Evolutionary conservation across 2,888 invertebrate genomes (phyloP), one percentile per base, ranked within the genome.

Genomic region (Drosophila helvetica): DNA sequence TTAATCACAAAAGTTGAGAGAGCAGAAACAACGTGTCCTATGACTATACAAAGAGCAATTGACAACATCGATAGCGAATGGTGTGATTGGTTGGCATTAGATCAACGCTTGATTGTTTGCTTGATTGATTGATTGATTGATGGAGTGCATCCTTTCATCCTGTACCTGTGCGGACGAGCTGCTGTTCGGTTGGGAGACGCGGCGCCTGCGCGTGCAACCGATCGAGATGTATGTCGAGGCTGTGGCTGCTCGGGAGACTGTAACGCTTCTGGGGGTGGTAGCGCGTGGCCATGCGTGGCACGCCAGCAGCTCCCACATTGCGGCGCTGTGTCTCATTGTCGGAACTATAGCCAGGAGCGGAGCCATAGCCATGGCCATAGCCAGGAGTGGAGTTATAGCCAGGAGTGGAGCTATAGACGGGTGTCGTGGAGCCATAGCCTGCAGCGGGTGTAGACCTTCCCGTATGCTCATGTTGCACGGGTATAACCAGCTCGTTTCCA

Each of bases 401-500:
- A 91, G 51, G 93, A n/a, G 27, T 9, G 0, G 15, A 15, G 6
- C 6, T 6, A 73, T 86, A 88, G 22, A 88, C 90, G 42, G 51
- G 53, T 55, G 65, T 50, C 55, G 65, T 12, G 54, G 54, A 25
- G 55, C 56, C 17, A 38, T 7, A 38, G 55, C 45, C 61, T 91
- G 50, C 93, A 12, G 19, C 25, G 17, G n/a, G 33, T 3, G 38
- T 4, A n/a, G n/a, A 19, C 27, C 46, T 38, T 66, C n/a, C 27
- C 46, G 93, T 91, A 42, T 93, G 93, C 90, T 95, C 95, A 89
- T 95, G 95, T 69, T 94, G 93, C 25, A 95, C 94, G 3, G 95
- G 95, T 89, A 95, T 94, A 64, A 94, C 93, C 74, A 95, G 93
- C 77, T 94, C 94, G 45, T 79, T 86, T 68, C 89, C 89, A 61